phyloP scores from a whole-genome alignment of 2,113 vertebrate species.

The Egretta garzetta region DNA sequence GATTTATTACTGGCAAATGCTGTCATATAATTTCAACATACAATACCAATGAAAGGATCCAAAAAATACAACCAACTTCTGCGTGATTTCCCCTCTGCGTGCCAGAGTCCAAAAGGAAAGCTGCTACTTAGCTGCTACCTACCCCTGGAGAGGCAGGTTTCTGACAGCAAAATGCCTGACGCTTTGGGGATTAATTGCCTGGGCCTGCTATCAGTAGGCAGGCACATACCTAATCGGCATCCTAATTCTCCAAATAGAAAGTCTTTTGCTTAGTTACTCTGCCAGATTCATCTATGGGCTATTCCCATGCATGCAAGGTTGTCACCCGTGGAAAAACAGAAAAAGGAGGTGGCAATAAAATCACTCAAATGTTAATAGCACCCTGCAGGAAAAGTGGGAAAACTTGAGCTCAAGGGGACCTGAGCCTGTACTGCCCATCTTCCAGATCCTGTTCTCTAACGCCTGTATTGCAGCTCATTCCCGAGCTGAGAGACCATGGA shows the following conservation, averaged over 20 bases:
- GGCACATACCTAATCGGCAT: neutral
- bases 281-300: neutral
- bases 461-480: neutral
- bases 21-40: slow-evolving; percentile 41
- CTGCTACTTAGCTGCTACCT: slow-evolving; percentile 54
- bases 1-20: slow-evolving; percentile 58
- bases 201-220: neutral
- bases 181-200: neutral
- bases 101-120: slow-evolving; percentile 14
- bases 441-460: neutral
- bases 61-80: slow-evolving; percentile 56
- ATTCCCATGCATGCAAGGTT: neutral
- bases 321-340: neutral
- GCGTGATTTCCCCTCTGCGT: neutral
- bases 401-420: neutral
- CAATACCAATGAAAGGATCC: slow-evolving; percentile 48
- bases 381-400: neutral
- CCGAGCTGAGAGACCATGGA: neutral
- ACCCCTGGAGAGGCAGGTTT: slow-evolving; percentile 9
- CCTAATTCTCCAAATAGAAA: neutral
- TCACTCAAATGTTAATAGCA: neutral
- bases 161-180: neutral
- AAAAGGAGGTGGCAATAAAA: neutral
- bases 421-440: neutral
- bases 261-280: neutral